Evolutionary conservation across 2,113 vertebrate genomes (phyloP).

Genomic region (Acrocephalus arundinaceus): DNA sequence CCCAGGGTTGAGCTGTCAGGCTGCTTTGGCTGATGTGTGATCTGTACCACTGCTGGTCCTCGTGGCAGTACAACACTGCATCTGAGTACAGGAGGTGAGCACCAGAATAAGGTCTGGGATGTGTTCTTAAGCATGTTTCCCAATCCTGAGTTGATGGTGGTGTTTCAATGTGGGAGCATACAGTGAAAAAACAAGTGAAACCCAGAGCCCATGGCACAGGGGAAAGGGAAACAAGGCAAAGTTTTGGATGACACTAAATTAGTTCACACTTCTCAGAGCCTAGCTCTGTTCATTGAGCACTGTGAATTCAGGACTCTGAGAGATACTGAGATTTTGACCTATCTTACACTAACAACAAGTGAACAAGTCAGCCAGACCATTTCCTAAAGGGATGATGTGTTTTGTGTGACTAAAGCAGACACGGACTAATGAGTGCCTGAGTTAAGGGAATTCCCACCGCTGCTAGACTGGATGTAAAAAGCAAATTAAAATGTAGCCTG

Average conservation of each 20-base stretch:
- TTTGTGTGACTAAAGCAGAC: not conserved
- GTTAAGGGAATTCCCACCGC: not conserved
- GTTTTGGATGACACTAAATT: not conserved
- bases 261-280: not conserved
- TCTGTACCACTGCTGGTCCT: not conserved
- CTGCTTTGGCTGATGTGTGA: not conserved
- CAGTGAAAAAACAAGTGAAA: not conserved
- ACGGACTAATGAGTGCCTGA: not conserved
- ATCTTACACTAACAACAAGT: not conserved
- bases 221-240: not conserved
- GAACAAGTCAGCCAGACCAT: not conserved
- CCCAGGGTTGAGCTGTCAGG: not conserved
- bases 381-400: not conserved
- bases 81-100: accelerated
- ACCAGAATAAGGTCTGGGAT: accelerated
- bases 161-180: not conserved
- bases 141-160: not conserved
- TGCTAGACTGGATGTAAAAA: not conserved
- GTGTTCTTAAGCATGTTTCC: accelerated
- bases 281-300: not conserved
- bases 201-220: not conserved
- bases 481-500: not conserved
- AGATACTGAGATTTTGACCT: not conserved
- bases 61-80: accelerated
- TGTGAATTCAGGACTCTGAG: not conserved